Percentiles rank a stretch among this genome's conserved stretches.
phyloP scores from a whole-genome alignment of 2,113 vertebrate species.

The Pangasianodon gigas region DNA sequence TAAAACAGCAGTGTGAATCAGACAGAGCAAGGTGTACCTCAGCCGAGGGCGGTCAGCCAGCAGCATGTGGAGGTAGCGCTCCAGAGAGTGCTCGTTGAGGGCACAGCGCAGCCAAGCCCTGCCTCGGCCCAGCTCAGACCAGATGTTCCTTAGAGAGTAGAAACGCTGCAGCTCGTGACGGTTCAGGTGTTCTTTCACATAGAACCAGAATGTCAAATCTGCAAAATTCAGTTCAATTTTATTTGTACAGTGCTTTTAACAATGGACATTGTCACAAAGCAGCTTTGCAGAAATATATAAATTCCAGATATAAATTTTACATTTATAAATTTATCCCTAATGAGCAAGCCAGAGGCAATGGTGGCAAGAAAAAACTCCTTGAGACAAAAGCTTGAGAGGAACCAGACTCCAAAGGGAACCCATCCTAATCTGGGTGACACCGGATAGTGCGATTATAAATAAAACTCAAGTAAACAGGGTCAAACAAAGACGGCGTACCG shows the following conservation, averaged over 20 bases:
- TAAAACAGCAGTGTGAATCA: neutral
- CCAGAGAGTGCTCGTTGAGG: constrained; percentile 94
- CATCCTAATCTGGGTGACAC: too few species aligned
- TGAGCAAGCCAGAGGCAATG: too few species aligned
- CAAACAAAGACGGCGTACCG: neutral
- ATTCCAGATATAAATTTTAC: too few species aligned
- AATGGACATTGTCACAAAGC: too few species aligned
- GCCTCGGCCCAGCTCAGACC: constrained; percentile 85
- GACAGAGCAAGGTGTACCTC: constrained; percentile 71
- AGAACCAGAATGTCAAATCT: constrained; percentile 89
- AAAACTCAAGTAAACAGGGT: neutral
- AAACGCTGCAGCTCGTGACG: constrained; percentile 94
- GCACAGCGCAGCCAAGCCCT: constrained; percentile 96
- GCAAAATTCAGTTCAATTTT: neutral
- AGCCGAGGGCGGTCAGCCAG: constrained; percentile 86
- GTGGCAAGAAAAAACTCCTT: too few species aligned
- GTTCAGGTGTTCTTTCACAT: constrained; percentile 93
- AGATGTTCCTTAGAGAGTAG: constrained; percentile 85
- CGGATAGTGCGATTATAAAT: too few species aligned
- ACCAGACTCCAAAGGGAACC: too few species aligned
- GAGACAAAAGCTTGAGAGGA: too few species aligned
- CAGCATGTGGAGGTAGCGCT: constrained; percentile 89
- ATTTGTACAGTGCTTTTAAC: too few species aligned
- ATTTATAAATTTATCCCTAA: too few species aligned
- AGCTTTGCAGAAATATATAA: too few species aligned